Evolutionary conservation across 2,888 invertebrate species (phyloP).

Genomic region (Girardia tigrina): DNA sequence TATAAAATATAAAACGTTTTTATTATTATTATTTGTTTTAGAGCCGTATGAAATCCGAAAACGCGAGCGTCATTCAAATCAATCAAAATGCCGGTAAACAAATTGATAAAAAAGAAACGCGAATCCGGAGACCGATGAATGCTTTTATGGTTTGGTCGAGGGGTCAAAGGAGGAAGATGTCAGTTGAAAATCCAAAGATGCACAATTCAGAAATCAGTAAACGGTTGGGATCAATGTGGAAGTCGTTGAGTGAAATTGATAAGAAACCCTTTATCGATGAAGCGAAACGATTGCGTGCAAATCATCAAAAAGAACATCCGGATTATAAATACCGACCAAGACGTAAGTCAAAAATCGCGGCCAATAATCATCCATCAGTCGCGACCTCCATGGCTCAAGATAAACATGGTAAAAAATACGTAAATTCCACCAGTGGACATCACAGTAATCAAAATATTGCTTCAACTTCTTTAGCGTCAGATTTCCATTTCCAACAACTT

Average conservation of each 20-base stretch:
- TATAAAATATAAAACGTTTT: background rate
- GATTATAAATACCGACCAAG: constrained; percentile 94
- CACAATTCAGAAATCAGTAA: constrained; percentile 96
- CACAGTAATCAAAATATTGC: constrained; percentile 15
- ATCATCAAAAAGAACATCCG: constrained; percentile 98
- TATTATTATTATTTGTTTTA: background rate
- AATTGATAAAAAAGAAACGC: constrained; percentile 52
- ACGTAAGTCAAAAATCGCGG: constrained; percentile 71
- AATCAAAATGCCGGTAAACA: constrained; percentile 1
- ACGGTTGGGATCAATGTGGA: constrained; percentile 92
- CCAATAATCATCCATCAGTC: constrained; percentile 55
- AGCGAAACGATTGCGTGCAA: constrained; percentile 83
- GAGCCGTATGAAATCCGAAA: background rate
- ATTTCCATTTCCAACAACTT: constrained; percentile 18
- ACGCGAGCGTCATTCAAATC: background rate
- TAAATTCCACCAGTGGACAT: background rate
- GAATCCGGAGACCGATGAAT: constrained; percentile 97
- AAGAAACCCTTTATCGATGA: constrained; percentile 97
- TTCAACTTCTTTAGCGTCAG: background rate
- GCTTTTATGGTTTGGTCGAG: constrained; percentile 99
- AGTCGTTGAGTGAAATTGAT: constrained; percentile 78
- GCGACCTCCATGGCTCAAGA: background rate
- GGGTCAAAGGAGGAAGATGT: constrained; percentile 92
- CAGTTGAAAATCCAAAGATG: constrained; percentile 96
- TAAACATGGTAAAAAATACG: constrained; percentile 13